Evolutionary conservation across 2,113 vertebrate genomes (phyloP).

Genomic region (Hippocampus barbouri): DNA sequence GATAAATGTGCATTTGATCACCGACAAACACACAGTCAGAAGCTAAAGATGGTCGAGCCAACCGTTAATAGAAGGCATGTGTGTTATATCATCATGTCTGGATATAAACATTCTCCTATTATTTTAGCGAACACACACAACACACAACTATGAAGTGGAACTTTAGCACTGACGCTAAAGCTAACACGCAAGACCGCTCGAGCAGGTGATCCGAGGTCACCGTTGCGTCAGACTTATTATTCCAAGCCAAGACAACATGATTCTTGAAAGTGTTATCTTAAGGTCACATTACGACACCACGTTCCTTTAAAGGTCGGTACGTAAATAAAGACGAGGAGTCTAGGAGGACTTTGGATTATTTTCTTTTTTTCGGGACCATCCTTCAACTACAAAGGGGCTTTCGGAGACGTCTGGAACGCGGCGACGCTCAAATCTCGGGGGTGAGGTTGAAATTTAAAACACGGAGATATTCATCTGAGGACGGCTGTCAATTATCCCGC

Average conservation of each 20-base stretch:
- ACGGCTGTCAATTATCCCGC: conserved; percentile 37
- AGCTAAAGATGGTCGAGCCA: not conserved
- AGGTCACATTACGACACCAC: not conserved
- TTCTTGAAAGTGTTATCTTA: conserved; percentile 2
- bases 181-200: not conserved
- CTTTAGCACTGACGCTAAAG: not conserved
- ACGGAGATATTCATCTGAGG: conserved; percentile 38
- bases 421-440: conserved; percentile 22
- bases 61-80: not conserved
- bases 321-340: conserved; percentile 4
- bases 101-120: not conserved
- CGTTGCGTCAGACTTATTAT: not conserved
- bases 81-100: not conserved
- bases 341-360: conserved; percentile 4
- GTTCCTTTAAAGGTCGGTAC: conserved; percentile 4
- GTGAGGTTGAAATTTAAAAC: conserved; percentile 34
- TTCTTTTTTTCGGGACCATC: not conserved
- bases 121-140: not conserved
- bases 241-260: not conserved
- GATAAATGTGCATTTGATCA: conserved; percentile 10
- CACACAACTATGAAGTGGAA: not conserved
- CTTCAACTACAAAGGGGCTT: conserved; percentile 1
- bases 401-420: conserved; percentile 10
- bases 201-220: not conserved
- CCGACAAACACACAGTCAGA: not conserved